phyloP scores from a whole-genome alignment of 1,140 invertebrate genomes.

The Macrocentrus cingulum region DNA sequence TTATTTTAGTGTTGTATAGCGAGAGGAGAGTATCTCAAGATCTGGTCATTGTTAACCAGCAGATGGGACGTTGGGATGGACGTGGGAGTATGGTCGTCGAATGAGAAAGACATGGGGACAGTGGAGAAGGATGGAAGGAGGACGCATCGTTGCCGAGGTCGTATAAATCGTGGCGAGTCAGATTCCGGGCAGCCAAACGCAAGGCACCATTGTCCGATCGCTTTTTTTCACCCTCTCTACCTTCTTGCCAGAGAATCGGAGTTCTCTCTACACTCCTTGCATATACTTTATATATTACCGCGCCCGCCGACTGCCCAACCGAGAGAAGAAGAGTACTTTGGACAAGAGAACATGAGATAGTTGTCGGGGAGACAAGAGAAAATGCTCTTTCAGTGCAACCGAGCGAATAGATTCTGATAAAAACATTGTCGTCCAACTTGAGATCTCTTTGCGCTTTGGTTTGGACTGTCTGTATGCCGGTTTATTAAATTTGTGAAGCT shows the following conservation, averaged over 20 bases:
- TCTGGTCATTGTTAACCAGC: constrained; percentile 18
- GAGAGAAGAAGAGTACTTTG: background rate
- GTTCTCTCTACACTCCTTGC: constrained; percentile 44
- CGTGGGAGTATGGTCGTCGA: constrained; percentile 8
- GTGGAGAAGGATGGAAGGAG: constrained; percentile 24
- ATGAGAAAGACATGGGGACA: constrained; percentile 16
- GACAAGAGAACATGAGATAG: too few species aligned
- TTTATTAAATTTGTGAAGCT: too few species aligned
- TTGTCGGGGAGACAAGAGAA: too few species aligned
- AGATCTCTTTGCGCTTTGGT: too few species aligned
- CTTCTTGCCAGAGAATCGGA: constrained; percentile 2
- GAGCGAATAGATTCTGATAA: background rate
- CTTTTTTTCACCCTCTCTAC: constrained; percentile 35
- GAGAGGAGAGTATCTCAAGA: constrained; percentile 15
- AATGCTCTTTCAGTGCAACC: background rate
- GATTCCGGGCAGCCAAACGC: constrained; percentile 50
- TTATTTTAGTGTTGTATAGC: background rate
- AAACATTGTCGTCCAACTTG: background rate
- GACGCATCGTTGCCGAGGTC: constrained; percentile 38
- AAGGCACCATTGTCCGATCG: constrained; percentile 49
- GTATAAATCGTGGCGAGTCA: constrained; percentile 53
- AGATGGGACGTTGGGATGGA: constrained; percentile 19
- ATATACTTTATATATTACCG: constrained; percentile 53
- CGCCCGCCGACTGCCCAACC: constrained; percentile 7
- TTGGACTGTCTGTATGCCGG: too few species aligned